Evolutionary conservation across 1,140 invertebrate species (phyloP), one percentile per base, ranked within the genome.

Genomic region (Panagrolaimus sp.): DNA sequence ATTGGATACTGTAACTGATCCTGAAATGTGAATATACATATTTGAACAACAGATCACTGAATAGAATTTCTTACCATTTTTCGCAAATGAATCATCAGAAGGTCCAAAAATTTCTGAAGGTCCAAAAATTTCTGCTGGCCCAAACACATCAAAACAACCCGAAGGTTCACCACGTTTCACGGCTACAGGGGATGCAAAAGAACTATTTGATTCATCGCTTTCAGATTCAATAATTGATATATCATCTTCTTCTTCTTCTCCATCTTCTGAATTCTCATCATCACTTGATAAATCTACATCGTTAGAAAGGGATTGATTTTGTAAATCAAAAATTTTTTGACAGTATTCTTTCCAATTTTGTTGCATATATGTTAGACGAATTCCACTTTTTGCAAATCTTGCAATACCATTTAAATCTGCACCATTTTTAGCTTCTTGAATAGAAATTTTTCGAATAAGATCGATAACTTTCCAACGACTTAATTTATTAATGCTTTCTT

Each of bases 381-480:
- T 81, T 85, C 98, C 98, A 73, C 96, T 96, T 84, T 96, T 87
- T 0, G 95, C 97, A 85, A 99, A 99, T 83, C 98, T 97, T 2
- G 92, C 93, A 92, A 97, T 96, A 38, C 84, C 78, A 68, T 71
- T 76, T 66, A 75, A 92, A 84, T 97, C 95, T 42, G 84, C 78
- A 0, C 93, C 94, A 48, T 93, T 92, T 84, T 98, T 98, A 0
- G 95, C 95, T 84, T 98, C 96, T 83, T 98, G 93, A 0, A 96
- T 99, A 0, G 95, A 98, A 27, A 99, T 84, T 0, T 95, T 98
- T 81, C 95, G 85, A 0, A 99, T 96, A 0, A 98, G 93, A 84
- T 98, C 95, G 77, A 99, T 98, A 65, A 98, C 93, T 86, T 98
- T 94, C 96, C 96, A 98, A 70, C 96, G 88, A 0, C 93, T 93